phyloP scores from a whole-genome alignment of 2,888 invertebrate genomes.

The Agrotis puta region DNA sequence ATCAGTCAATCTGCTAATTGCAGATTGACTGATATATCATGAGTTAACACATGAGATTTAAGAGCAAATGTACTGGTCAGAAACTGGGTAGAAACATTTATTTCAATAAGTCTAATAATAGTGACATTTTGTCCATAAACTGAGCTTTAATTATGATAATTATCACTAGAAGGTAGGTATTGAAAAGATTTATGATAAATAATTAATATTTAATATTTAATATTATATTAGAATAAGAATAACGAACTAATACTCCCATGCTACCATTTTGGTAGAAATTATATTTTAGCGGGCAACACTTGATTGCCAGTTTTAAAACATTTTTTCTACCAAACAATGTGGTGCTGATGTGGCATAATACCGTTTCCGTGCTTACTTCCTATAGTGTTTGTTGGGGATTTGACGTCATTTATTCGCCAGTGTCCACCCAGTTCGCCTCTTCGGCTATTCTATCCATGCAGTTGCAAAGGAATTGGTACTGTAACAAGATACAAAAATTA shows the following conservation, averaged over 20 bases:
- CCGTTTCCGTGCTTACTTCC: slow-evolving; percentile 63
- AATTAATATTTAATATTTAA: slow-evolving; percentile 57
- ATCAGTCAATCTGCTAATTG: no score
- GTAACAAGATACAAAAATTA: slow-evolving; percentile 75
- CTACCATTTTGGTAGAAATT: slow-evolving; percentile 58
- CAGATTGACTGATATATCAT: no score
- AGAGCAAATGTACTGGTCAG: no score
- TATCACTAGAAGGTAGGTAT: slow-evolving; percentile 54
- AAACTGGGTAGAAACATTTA: neutral
- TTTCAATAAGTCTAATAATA: neutral
- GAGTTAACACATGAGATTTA: no score
- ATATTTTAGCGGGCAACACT: slow-evolving; percentile 45
- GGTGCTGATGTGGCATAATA: slow-evolving; percentile 62
- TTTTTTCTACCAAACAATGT: slow-evolving; percentile 58
- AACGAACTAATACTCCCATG: slow-evolving; percentile 63
- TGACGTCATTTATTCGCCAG: slow-evolving; percentile 92
- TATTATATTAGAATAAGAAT: slow-evolving; percentile 59
- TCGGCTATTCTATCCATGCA: slow-evolving; percentile 99
- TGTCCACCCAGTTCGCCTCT: slow-evolving; percentile 96
- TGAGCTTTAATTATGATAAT: slow-evolving; percentile 34
- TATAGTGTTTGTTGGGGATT: slow-evolving; percentile 27
- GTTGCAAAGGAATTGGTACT: slow-evolving; percentile 97
- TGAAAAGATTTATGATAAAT: slow-evolving; percentile 59
- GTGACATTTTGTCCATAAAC: slow-evolving; percentile 47
- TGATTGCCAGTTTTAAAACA: slow-evolving; percentile 38